Base-by-base conservation (phyloP, 2,888 invertebrate species). In the Brenthis hecate region DNA sequence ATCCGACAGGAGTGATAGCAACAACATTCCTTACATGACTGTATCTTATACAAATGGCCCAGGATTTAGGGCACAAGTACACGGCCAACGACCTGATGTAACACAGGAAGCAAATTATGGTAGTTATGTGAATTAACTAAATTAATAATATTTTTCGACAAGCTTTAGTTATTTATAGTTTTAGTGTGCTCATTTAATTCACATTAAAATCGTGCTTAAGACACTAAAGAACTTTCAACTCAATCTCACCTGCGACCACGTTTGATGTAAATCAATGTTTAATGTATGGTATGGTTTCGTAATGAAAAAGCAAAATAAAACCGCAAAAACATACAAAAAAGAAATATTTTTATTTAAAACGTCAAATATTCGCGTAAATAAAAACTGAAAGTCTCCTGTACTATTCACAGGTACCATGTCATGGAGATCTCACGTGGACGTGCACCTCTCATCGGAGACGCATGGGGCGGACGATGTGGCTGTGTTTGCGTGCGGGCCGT, bases 381-480 rank as follows among this genome's bases (percentile, higher is more conserved):
- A 28, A 28, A 28, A 28, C 4, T 28, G 5, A 28, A 28, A 23
- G 23, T 28, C 28, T 28, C 4, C 28, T 28, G 28, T 3, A 1
- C 11, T 74, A 19, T 1, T 19, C 19, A 1, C 19, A 85, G 85
- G 78, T 3, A 16, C 57, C 0, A 5, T 72, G 14, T 65, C 72
- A 3, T 88, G 87, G 87, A 73, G 69, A 1, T 65, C 83, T 4
- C 88, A 87, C 75, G 88, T 94, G 0, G 92, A 94, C 0, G 91
- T 93, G 0, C 95, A 95, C 0, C 82, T 94, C 57, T 76, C 75
- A 0, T 87, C 89, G 56, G 96, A 96, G 81, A 96, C 96, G 11
- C 96, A 96, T 84, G 96, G 96, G 5, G 96, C 96, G 0, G 97
- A 97, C 76, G 97, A 97, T 89, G 96, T 97, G 32, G 94, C 94